A percentile compares a stretch with the other conserved stretches of the same genome.
phyloP scores from a whole-genome alignment of 2,113 vertebrate genomes.

The Zosterops japonicus region DNA sequence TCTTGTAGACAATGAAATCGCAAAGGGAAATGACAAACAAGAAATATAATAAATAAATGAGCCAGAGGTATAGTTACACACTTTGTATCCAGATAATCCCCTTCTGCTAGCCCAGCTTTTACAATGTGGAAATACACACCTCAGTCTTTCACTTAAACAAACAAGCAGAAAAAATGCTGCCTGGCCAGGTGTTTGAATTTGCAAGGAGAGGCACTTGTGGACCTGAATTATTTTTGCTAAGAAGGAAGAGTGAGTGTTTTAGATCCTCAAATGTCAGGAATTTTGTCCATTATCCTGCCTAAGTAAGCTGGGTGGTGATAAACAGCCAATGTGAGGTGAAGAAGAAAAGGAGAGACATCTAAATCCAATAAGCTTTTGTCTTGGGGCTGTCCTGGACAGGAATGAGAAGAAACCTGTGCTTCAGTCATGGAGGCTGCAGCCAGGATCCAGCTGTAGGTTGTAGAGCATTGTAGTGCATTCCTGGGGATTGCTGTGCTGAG shows the following conservation, averaged over 20 bases:
- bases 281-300: background rate
- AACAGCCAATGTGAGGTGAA: rapidly evolving
- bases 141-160: background rate
- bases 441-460: background rate
- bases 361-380: background rate
- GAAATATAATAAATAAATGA: background rate
- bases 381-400: background rate
- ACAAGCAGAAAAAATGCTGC: background rate
- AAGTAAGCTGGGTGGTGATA: rapidly evolving
- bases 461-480: background rate
- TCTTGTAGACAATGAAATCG: background rate
- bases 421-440: background rate
- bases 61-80: background rate
- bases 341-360: rapidly evolving
- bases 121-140: background rate
- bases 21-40: background rate
- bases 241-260: background rate
- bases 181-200: background rate
- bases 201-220: background rate
- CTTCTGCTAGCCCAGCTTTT: background rate
- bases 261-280: background rate
- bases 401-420: background rate
- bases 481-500: background rate
- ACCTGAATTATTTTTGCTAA: background rate
- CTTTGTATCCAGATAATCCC: background rate